phyloP scores from a whole-genome alignment of 2,888 invertebrate genomes.

The Apotomis betuletana region DNA sequence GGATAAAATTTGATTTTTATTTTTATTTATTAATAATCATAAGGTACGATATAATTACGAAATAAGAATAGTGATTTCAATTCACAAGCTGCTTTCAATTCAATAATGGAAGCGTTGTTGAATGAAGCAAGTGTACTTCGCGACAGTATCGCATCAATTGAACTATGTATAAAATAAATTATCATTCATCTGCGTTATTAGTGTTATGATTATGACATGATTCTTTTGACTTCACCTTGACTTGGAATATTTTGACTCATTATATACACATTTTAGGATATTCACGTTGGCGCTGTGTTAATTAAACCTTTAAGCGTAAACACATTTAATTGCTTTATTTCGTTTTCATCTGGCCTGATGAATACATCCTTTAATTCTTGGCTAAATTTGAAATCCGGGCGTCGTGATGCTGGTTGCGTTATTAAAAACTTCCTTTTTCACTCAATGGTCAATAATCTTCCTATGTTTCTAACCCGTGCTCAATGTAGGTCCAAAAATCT shows the following conservation, averaged over 20 bases:
- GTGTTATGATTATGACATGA: neutral
- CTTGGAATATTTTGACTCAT: neutral
- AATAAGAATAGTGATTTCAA: neutral
- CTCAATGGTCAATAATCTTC: neutral
- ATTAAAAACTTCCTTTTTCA: constrained; percentile 17
- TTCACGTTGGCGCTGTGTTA: constrained; percentile 25
- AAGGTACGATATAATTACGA: too few relatives aligned
- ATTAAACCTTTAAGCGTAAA: constrained; percentile 13
- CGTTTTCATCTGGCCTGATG: constrained; percentile 30
- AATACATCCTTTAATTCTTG: constrained; percentile 31
- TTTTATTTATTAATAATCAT: too few relatives aligned
- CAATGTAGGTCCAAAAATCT: too few relatives aligned
- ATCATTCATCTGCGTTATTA: constrained; percentile 18
- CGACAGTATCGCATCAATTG: neutral
- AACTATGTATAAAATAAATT: constrained; percentile 6
- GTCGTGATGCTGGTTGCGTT: neutral
- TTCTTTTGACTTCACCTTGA: constrained; percentile 26
- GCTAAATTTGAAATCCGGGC: constrained; percentile 31
- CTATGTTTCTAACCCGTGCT: too few relatives aligned
- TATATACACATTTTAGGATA: constrained; percentile 2
- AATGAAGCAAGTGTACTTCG: too few relatives aligned
- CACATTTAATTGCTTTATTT: constrained; percentile 26
- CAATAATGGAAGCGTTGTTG: too few relatives aligned
- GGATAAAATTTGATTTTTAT: too few relatives aligned
- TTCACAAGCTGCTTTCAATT: too few relatives aligned